Evolutionary conservation across 2,888 invertebrate species (phyloP), one percentile per base, ranked within the genome.

Genomic region (Theretra japonica): DNA sequence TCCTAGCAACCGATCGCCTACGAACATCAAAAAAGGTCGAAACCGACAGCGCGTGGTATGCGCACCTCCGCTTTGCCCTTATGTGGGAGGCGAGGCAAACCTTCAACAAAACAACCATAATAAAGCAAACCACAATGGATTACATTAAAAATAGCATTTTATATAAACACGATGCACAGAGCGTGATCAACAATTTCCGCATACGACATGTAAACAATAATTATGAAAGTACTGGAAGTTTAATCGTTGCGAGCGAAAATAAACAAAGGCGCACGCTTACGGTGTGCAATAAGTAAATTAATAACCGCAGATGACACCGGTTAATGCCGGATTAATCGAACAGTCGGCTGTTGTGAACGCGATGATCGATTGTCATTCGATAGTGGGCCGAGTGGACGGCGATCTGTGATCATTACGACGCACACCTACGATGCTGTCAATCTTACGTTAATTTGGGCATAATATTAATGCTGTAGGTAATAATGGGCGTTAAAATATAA

Each of bases 171-270:
- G 73, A 78, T 80, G 77, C 79, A 82, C 82, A 78, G 75, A 76
- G 53, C 56, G 30, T 80, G 82, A 80, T 76, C 77, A 80, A 76
- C 80, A 75, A 81, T 84, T 85, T 86, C 86, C 85, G 84, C 77
- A 77, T 82, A 79, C 77, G 79, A 83, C 82, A 82, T 81, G 83
- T 86, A 84, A 87, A 86, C 82, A 85, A 83, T 86, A 83, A 87
- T 86, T 86, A 86, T 73, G 73, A 81, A 80, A 81, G 76, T 79
- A 79, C 76, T 79, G 72, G 74, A 75, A 79, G 76, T 80, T 80
- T 82, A 81, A 83, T 82, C 75, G 76, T 74, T 79, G 73, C 76
- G 73, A 79, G 70, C 74, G 75, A 79, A 76, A 79, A 81, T 77
- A 77, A 80, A 82, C 81, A 82, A 79, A 79, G 75, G 78, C 75